Percentiles rank a stretch among this genome's conserved stretches.
Evolutionary conservation across 2,888 invertebrate species (phyloP).

Genomic region (Didymodactylos carnosus): DNA sequence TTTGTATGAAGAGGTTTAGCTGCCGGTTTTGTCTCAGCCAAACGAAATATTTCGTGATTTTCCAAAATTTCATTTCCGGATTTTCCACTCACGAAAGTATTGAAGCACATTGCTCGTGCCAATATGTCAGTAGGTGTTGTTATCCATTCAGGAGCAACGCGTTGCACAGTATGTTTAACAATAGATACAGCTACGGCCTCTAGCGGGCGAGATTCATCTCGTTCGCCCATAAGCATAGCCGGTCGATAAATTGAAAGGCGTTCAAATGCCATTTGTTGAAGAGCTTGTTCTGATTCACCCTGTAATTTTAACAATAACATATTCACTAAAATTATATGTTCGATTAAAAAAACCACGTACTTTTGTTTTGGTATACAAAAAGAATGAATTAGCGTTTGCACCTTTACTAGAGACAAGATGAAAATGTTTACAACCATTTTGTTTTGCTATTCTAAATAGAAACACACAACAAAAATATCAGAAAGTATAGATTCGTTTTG

Average conservation of each 20-base stretch:
- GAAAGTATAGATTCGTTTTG: too few relatives aligned
- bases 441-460: constrained; percentile 33
- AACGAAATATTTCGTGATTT: constrained; percentile 26
- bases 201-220: constrained; percentile 23
- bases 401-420: constrained; percentile 35
- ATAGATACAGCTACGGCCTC: constrained; percentile 19
- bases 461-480: too few relatives aligned
- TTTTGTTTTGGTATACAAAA: constrained; percentile 37
- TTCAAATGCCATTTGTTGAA: constrained; percentile 27
- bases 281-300: constrained; percentile 32
- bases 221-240: constrained; percentile 26
- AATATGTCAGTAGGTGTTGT: constrained; percentile 25
- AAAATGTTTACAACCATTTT: constrained; percentile 35
- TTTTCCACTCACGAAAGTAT: constrained; percentile 18
- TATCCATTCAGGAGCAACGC: constrained; percentile 26
- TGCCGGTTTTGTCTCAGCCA: constrained; percentile 17
- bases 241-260: constrained; percentile 29
- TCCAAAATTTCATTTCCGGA: constrained; percentile 22
- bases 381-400: constrained; percentile 35
- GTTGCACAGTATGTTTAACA: constrained; percentile 22
- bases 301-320: too few relatives aligned
- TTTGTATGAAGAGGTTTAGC: neutral
- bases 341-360: constrained; percentile 18
- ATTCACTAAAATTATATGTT: neutral
- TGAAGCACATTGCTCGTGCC: constrained; percentile 27